These are phyloP conservation scores for Smutsia temminckii DNA, from an alignment of 2,797 vertebrate species.

Conservation along the genomic window DNA sequence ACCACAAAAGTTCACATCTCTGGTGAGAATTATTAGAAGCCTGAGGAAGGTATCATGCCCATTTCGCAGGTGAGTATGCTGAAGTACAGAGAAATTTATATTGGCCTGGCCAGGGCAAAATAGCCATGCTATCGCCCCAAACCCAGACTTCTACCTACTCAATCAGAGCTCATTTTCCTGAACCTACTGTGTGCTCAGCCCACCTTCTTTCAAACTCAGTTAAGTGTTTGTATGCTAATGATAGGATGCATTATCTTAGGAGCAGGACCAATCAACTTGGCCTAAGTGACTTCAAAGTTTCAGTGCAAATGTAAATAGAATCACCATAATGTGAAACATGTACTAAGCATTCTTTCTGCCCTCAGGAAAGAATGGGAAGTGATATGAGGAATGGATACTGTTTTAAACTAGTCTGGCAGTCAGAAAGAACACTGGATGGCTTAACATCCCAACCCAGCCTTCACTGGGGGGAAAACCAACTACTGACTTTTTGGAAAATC, in stretches of 20 bases:
- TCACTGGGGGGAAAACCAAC: not conserved
- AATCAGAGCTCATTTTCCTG: not conserved
- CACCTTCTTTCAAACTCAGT: not conserved
- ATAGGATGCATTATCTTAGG: not conserved
- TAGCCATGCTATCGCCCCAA: not conserved
- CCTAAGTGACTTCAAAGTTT: not conserved
- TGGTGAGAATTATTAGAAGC: not conserved
- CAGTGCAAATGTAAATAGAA: not conserved
- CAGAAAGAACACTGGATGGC: not conserved
- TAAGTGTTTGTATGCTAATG: not conserved
- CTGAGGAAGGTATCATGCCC: not conserved
- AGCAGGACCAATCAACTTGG: not conserved
- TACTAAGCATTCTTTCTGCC: not conserved
- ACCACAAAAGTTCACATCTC: not conserved
- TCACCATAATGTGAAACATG: not conserved
- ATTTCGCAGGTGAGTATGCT: not conserved
- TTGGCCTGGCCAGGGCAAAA: not conserved
- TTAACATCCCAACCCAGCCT: not conserved
- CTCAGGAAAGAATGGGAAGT: not conserved
- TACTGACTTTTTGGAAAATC: not conserved
- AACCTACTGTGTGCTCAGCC: not conserved
- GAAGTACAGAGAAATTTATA: not conserved
- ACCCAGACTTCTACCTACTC: not conserved
- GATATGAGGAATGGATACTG: not conserved
- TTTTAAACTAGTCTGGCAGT: not conserved